These are phyloP conservation scores for Brotogeris chrysoptera DNA, from an alignment of 2,797 vertebrate species.

Conservation along the genomic window DNA sequence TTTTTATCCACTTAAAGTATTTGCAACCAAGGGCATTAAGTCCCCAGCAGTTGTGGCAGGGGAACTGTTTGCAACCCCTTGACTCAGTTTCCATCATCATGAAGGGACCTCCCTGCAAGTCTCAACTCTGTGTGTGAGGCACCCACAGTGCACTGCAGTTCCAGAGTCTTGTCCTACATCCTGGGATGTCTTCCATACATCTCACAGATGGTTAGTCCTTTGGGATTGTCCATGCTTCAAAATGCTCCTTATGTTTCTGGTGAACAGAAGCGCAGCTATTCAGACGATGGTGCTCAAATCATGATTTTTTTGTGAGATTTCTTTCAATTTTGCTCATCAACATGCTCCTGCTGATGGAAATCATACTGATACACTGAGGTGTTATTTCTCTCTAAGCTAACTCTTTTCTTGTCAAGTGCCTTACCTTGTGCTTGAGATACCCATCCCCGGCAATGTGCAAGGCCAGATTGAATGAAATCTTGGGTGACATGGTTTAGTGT, in stretches of 20 bases:
- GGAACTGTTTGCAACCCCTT: not conserved
- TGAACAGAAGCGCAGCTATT: not conserved
- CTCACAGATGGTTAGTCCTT: not conserved
- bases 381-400: not conserved
- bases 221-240: not conserved
- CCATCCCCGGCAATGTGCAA: not conserved
- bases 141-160: not conserved
- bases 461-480: not conserved
- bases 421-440: not conserved
- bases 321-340: not conserved
- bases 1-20: not conserved
- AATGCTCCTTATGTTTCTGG: not conserved
- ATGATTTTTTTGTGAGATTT: not conserved
- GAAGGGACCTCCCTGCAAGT: not conserved
- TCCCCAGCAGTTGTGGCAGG: not conserved
- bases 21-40: not conserved
- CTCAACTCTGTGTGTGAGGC: not conserved
- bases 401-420: not conserved
- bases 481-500: not conserved
- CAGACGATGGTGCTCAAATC: not conserved
- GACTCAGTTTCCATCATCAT: accelerated
- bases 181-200: not conserved
- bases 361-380: not conserved
- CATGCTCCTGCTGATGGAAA: not conserved
- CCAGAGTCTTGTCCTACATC: not conserved